These are phyloP conservation scores for Leptestheria dahalacensis DNA, from an alignment of 1,140 invertebrate species.

Conservation along the genomic window DNA sequence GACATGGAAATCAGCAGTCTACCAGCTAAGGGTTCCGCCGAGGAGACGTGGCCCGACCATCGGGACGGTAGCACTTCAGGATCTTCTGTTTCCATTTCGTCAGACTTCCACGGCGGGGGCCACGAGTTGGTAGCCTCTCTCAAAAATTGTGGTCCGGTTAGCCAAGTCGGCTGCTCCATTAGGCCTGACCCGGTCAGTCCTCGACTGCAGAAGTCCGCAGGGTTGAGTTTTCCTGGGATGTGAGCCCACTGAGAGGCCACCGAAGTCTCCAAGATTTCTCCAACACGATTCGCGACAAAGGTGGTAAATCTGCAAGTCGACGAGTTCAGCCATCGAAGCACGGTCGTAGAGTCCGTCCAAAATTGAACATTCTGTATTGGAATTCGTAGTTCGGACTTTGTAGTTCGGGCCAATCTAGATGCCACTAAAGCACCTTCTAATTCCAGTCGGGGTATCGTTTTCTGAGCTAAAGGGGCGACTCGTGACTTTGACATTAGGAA, in stretches of 20 bases:
- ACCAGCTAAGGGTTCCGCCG: background rate
- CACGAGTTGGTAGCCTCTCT: background rate
- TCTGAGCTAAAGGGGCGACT: too few relatives aligned
- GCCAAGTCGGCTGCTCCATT: background rate
- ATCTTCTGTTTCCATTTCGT: background rate
- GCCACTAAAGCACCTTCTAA: background rate
- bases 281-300: background rate
- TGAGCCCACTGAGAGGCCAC: background rate
- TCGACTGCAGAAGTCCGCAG: background rate
- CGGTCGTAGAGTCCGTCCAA: background rate
- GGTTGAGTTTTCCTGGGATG: constrained; percentile 2
- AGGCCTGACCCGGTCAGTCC: background rate
- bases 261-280: background rate
- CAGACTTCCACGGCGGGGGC: background rate
- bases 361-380: background rate
- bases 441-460: background rate
- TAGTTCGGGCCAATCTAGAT: background rate
- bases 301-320: background rate
- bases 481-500: too few relatives aligned
- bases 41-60: background rate
- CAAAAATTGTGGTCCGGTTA: background rate
- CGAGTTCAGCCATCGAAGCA: background rate
- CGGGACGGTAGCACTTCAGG: background rate
- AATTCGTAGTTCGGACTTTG: background rate
- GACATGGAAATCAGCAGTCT: background rate